Percentiles rank a stretch among this genome's conserved stretches.
Conservation (phyloP, 2,888 invertebrate species). For the Scaptomyza polygonia region DNA sequence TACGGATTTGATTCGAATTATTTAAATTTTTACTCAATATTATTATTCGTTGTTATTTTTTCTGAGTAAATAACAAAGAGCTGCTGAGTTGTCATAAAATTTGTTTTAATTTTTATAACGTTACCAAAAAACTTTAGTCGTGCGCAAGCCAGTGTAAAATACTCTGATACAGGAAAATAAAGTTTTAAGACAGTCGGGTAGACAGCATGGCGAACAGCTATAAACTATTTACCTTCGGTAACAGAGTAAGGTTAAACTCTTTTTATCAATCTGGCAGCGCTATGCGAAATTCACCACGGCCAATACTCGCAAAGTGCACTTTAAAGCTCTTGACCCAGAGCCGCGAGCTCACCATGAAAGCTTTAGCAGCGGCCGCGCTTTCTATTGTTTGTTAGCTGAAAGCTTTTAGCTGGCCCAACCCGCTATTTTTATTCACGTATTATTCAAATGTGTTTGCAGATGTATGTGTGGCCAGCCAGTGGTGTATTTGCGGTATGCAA, state of each 20-base stretch:
- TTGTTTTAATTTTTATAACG: not conserved
- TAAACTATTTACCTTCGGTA: too few species aligned
- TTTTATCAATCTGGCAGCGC: conserved; percentile 38
- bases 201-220: too few species aligned
- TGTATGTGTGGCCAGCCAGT: conserved; percentile 27
- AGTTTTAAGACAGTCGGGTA: too few species aligned
- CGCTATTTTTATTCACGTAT: conserved; percentile 41
- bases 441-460: conserved; percentile 13
- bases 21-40: not conserved
- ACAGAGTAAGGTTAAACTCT: not conserved
- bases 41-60: not conserved
- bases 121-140: not conserved
- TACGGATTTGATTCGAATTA: not conserved
- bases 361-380: conserved; percentile 30
- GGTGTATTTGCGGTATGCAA: conserved; percentile 15
- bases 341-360: conserved; percentile 26
- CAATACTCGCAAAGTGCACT: conserved; percentile 39
- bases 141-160: too few species aligned
- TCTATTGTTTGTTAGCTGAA: conserved; percentile 21
- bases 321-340: conserved; percentile 40
- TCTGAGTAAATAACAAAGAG: conserved; percentile 21
- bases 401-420: conserved; percentile 63
- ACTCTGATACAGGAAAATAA: too few species aligned
- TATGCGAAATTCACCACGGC: conserved; percentile 22
- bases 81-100: conserved; percentile 4